These are phyloP conservation scores for Drosophila prolongata DNA, from an alignment of 2,888 invertebrate species.

Conservation along the genomic window DNA sequence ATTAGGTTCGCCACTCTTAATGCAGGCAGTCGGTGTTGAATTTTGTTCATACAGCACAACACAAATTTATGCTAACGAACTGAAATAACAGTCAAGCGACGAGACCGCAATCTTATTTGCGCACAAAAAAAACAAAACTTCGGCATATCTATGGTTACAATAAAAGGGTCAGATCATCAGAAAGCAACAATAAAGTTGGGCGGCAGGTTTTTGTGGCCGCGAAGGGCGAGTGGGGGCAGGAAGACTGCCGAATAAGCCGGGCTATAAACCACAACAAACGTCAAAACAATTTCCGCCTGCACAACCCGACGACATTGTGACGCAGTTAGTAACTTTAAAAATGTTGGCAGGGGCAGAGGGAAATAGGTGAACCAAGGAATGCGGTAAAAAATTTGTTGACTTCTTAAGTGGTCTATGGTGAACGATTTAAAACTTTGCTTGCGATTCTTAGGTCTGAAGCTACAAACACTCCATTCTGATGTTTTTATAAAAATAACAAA, in stretches of 20 bases:
- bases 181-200: not conserved
- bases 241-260: constrained; percentile 44
- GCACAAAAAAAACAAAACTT: constrained; percentile 18
- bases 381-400: constrained; percentile 7
- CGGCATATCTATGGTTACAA: constrained; percentile 7
- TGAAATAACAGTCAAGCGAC: constrained; percentile 45
- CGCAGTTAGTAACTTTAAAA: constrained; percentile 24
- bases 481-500: not conserved
- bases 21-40: constrained; percentile 28
- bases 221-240: constrained; percentile 7
- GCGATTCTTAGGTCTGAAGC: constrained; percentile 10
- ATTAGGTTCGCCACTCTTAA: constrained; percentile 50
- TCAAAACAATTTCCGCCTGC: constrained; percentile 66
- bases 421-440: constrained; percentile 9
- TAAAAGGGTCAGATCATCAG: constrained; percentile 4
- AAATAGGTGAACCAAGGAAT: not conserved
- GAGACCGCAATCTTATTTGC: constrained; percentile 40
- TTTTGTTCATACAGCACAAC: constrained; percentile 22
- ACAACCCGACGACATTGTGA: constrained; percentile 42
- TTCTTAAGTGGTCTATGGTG: constrained; percentile 15
- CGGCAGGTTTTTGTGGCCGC: not conserved
- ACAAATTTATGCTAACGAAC: constrained; percentile 48
- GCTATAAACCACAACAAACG: constrained; percentile 70
- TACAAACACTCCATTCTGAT: constrained; percentile 18
- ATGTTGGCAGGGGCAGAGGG: not conserved